phyloP scores from a whole-genome alignment of 2,113 vertebrate genomes.

The Engraulis encrasicolus region DNA sequence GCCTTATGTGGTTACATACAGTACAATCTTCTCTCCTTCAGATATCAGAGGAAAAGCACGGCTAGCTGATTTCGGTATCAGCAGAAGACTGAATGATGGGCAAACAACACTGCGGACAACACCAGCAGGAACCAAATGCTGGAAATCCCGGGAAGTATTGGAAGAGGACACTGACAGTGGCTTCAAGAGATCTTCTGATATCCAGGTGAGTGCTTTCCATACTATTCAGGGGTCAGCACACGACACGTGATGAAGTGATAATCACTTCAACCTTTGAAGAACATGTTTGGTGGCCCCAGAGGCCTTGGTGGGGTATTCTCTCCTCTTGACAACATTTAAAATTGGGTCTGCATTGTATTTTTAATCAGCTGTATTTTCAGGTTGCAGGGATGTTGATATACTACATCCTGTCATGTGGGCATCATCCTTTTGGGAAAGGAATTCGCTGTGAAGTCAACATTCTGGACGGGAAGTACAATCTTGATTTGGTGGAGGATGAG shows the following conservation, averaged over 20 bases:
- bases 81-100: no score
- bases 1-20: no score
- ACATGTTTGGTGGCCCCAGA: no score
- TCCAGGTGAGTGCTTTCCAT: not conserved
- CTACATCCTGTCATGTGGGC: no score
- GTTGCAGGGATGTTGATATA: not conserved
- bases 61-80: no score
- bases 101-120: not conserved
- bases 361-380: not conserved
- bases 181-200: not conserved
- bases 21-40: not conserved
- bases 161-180: not conserved
- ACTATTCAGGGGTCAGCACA: no score
- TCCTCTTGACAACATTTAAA: no score
- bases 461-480: not conserved
- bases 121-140: constrained; percentile 10
- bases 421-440: not conserved
- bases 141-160: not conserved
- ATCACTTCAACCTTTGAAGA: no score
- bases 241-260: no score
- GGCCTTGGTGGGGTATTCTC: no score
- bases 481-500: not conserved
- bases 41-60: not conserved
- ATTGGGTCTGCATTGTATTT: no score
- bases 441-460: not conserved